Percentiles rank a stretch among this genome's conserved stretches.
phyloP scores from a whole-genome alignment of 2,797 vertebrate genomes.

The Erethizon dorsatum region DNA sequence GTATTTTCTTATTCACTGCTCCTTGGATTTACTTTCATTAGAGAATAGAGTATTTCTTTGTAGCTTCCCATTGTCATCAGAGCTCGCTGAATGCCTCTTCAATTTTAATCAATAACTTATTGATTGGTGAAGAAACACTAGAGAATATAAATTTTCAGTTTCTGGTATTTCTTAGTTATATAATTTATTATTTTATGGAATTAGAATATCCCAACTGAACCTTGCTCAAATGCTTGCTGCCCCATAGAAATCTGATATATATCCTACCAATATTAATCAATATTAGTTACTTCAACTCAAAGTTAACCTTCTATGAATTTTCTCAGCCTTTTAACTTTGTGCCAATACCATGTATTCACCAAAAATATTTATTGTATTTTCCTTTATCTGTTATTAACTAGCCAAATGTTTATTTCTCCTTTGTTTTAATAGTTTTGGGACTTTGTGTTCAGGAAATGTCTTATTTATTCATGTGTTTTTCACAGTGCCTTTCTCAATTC shows the following conservation, averaged over 20 bases:
- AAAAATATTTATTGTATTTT: constrained; percentile 30
- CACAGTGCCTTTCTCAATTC: background rate
- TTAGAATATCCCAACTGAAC: constrained; percentile 6
- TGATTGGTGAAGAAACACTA: constrained; percentile 54
- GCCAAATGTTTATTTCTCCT: background rate
- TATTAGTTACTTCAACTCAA: background rate
- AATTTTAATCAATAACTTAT: constrained; percentile 73
- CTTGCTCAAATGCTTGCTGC: background rate
- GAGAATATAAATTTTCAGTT: constrained; percentile 61
- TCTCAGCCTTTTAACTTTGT: constrained; percentile 1
- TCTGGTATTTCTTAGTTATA: background rate
- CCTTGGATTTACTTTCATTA: constrained; percentile 10
- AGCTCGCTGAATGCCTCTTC: constrained; percentile 34
- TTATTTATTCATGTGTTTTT: background rate
- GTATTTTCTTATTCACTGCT: background rate
- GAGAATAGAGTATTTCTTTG: background rate
- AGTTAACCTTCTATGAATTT: background rate
- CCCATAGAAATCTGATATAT: background rate
- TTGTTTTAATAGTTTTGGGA: background rate
- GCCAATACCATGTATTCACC: background rate
- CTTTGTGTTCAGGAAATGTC: background rate
- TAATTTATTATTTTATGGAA: constrained; percentile 64
- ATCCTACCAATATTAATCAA: background rate
- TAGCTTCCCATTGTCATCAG: background rate
- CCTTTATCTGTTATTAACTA: constrained; percentile 2